These are phyloP conservation scores for Cygnus buccinator DNA, from an alignment of 2,113 vertebrate genomes.

Conservation along the genomic window DNA sequence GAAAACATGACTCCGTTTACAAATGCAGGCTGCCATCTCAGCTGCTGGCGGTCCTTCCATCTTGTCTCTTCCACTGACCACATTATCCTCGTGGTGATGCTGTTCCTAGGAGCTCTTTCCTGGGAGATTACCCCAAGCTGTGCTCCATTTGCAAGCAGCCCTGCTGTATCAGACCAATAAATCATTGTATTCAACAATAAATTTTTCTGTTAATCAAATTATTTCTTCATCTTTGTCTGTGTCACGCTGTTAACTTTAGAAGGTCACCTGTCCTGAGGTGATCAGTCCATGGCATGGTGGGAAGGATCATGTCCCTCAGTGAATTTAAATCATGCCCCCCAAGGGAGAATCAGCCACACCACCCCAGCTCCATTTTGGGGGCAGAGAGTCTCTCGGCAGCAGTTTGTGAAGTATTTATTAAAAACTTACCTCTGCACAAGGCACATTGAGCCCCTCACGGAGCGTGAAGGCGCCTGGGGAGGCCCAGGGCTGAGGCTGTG, in stretches of 20 bases:
- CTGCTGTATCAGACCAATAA: neutral
- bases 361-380: neutral
- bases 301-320: neutral
- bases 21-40: neutral
- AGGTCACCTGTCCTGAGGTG: neutral
- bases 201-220: neutral
- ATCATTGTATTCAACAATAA: neutral
- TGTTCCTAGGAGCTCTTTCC: neutral
- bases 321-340: too few species aligned
- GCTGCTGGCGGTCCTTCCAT: neutral
- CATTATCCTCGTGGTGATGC: neutral
- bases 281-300: neutral
- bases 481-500: neutral
- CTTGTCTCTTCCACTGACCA: neutral
- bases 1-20: neutral
- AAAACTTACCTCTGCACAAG: neutral
- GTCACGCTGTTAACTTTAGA: neutral
- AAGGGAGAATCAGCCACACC: neutral
- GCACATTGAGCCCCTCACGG: neutral
- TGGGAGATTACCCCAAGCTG: neutral
- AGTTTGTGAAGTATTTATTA: neutral
- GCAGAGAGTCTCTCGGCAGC: neutral
- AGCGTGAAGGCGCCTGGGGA: neutral
- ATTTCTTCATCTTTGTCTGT: neutral
- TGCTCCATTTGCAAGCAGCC: neutral